Evolutionary conservation across 2,113 vertebrate species (phyloP).

Genomic region (Oreocharis arfaki): DNA sequence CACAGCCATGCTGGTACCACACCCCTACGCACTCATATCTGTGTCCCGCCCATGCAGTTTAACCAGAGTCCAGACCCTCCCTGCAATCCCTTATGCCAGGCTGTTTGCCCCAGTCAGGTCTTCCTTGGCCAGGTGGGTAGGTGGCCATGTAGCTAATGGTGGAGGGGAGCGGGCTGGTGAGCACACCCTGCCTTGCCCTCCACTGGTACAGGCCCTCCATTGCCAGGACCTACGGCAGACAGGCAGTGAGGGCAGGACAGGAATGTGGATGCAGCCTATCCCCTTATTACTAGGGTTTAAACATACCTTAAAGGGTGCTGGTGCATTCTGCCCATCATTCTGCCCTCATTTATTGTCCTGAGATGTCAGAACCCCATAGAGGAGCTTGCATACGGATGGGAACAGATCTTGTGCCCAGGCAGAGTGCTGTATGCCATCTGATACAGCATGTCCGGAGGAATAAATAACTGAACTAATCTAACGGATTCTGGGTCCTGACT

Average conservation of each 20-base stretch:
- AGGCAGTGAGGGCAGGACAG: not conserved
- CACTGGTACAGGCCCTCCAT: no score
- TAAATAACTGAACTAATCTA: not conserved
- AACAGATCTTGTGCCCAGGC: not conserved
- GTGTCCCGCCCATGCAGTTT: not conserved
- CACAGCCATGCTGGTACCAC: not conserved
- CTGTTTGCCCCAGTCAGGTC: not conserved
- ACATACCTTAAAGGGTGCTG: not conserved
- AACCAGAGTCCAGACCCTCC: not conserved
- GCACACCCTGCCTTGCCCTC: not conserved
- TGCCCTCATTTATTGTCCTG: not conserved
- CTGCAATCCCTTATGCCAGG: not conserved
- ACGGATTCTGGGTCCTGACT: not conserved
- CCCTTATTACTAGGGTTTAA: not conserved
- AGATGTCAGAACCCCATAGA: not conserved
- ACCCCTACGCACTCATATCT: not conserved
- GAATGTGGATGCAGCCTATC: not conserved
- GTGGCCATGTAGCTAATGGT: accelerated
- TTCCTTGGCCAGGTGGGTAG: not conserved
- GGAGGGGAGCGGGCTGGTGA: not conserved
- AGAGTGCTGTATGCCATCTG: not conserved
- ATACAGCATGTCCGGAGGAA: not conserved
- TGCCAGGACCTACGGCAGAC: not conserved
- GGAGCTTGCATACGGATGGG: not conserved
- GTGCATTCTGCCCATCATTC: not conserved